Conservation (phyloP, 2,113 vertebrate genomes). For the Paracanthobrama guichenoti region DNA sequence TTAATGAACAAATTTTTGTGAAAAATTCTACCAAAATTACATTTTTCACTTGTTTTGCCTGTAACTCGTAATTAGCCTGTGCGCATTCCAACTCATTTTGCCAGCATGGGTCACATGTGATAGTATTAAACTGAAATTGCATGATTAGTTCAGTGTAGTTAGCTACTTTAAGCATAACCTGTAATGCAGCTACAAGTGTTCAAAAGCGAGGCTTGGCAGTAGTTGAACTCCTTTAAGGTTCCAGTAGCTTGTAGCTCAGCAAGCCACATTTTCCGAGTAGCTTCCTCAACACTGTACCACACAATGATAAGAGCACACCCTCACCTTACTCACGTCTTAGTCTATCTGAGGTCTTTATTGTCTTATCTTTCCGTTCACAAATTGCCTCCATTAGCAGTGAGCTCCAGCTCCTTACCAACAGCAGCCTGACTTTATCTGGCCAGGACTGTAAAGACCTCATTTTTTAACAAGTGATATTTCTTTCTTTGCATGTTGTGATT, state of each 20-base stretch:
- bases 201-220: neutral
- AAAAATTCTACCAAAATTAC: too few species aligned
- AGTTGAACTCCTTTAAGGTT: neutral
- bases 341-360: slow-evolving; percentile 38
- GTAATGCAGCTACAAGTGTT: neutral
- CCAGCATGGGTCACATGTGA: too few species aligned
- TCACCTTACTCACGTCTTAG: slow-evolving; percentile 17
- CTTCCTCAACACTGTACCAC: slow-evolving; percentile 48
- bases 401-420: neutral
- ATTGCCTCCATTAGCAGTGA: slow-evolving; percentile 22
- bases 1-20: too few species aligned
- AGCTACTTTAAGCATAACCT: neutral
- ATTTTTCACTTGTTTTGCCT: too few species aligned
- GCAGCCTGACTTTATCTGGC: neutral
- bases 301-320: slow-evolving; percentile 41
- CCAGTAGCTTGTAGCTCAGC: neutral
- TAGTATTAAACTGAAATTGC: too few species aligned
- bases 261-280: neutral
- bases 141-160: neutral
- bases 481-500: slow-evolving; percentile 64
- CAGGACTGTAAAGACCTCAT: slow-evolving; percentile 15
- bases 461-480: slow-evolving; percentile 10
- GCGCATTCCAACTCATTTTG: too few species aligned
- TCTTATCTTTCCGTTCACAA: slow-evolving; percentile 26
- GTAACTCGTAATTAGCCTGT: too few species aligned